phyloP scores from a whole-genome alignment of 2,888 invertebrate genomes.

The Sinodicranocentrus sp. region DNA sequence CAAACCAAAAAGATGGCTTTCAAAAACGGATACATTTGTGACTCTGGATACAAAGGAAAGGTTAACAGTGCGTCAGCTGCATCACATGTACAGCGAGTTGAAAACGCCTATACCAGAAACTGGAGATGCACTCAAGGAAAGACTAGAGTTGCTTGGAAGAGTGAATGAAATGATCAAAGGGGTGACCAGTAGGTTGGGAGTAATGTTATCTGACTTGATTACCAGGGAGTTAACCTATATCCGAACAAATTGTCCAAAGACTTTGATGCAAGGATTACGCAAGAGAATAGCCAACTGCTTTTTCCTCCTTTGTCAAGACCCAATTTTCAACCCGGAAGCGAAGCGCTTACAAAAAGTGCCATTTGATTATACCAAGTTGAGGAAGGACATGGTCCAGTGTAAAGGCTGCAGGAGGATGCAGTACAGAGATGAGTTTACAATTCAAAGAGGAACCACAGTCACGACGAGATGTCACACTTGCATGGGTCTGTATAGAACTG shows the following conservation, averaged over 20 bases:
- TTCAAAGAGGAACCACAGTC: slow-evolving; percentile 72
- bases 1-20: slow-evolving; percentile 86
- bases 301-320: slow-evolving; percentile 73
- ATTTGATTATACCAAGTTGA: slow-evolving; percentile 71
- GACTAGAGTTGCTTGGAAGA: slow-evolving; percentile 82
- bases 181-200: slow-evolving; percentile 42
- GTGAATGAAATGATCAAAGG: slow-evolving; percentile 72
- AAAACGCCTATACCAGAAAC: slow-evolving; percentile 79
- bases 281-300: slow-evolving; percentile 70
- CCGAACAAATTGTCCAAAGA: slow-evolving; percentile 83
- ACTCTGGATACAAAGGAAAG: slow-evolving; percentile 90
- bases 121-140: slow-evolving; percentile 39
- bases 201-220: slow-evolving; percentile 62
- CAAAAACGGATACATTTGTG: slow-evolving; percentile 84
- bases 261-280: slow-evolving; percentile 52
- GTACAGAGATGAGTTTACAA: slow-evolving; percentile 74
- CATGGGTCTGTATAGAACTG: slow-evolving; percentile 72
- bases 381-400: slow-evolving; percentile 76
- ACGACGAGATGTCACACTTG: slow-evolving; percentile 73
- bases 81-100: slow-evolving; percentile 86
- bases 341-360: slow-evolving; percentile 71
- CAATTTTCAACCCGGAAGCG: slow-evolving; percentile 74
- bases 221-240: slow-evolving; percentile 73
- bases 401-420: slow-evolving; percentile 73
- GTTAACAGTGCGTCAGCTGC: slow-evolving; percentile 87